These are phyloP conservation scores for Electrona antarctica DNA, from an alignment of 2,113 vertebrate genomes.

Conservation along the genomic window DNA sequence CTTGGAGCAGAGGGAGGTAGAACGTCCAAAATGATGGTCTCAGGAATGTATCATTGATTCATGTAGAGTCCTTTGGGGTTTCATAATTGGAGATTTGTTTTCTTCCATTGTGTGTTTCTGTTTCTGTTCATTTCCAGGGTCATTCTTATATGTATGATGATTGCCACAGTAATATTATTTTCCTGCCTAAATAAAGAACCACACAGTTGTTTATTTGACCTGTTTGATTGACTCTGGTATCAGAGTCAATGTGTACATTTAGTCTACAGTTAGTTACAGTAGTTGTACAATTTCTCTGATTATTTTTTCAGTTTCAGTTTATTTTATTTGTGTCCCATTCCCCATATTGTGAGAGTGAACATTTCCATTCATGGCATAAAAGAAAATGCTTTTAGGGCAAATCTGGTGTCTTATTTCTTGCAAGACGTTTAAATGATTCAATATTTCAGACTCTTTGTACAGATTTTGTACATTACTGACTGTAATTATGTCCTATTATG, in stretches of 20 bases:
- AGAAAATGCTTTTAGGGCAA: neutral
- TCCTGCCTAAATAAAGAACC: conserved; percentile 37
- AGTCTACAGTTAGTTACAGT: conserved; percentile 12
- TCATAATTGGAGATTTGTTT: conserved; percentile 5
- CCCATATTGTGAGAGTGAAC: neutral
- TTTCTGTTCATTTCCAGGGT: conserved; percentile 22
- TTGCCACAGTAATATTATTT: conserved; percentile 20
- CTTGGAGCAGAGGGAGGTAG: conserved; percentile 28
- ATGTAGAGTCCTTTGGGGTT: conserved; percentile 38
- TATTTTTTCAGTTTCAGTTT: neutral
- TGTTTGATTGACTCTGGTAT: conserved; percentile 17
- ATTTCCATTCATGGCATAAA: conserved; percentile 21
- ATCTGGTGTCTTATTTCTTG: neutral
- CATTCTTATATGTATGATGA: conserved; percentile 22
- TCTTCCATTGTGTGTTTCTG: neutral
- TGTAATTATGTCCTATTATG: conserved; percentile 13
- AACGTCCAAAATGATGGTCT: conserved; percentile 12
- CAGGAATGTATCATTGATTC: conserved; percentile 33
- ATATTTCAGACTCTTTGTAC: conserved; percentile 13
- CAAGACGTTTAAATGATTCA: conserved; percentile 5
- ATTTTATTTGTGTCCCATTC: neutral
- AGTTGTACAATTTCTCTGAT: neutral
- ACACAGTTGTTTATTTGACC: conserved; percentile 44
- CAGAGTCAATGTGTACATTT: conserved; percentile 16
- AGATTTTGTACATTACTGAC: conserved; percentile 8